Base-by-base conservation (phyloP, 2,113 vertebrate species). In the Grammomys dolichurus region DNA sequence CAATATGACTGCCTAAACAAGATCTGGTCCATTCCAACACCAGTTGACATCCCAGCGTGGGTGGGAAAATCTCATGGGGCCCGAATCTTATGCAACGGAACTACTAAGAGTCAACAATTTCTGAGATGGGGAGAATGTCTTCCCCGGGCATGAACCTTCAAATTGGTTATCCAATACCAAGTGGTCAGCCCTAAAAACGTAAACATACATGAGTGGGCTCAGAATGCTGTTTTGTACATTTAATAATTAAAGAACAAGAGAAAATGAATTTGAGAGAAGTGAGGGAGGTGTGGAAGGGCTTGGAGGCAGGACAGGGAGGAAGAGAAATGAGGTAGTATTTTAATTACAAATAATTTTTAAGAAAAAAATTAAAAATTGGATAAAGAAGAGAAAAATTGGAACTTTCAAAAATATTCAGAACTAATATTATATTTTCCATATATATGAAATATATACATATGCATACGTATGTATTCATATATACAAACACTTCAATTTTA, bases 301-400 rank as follows among this genome's bases (percentile, higher is more conserved):
- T 63, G 81, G 54, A 17, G 13, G 58, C 40, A 43, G n/a, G 36
- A 63, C 14, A 43, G 56, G n/a, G 0, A 58, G 5, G 54, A 24
- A 31, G 4, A 63, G 3, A 43, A 84, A 63, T 63, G 24, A 84
- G 56, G n/a, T 43, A 63, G 28, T 63, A 84, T 63, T 60, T 84
- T 63, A 84, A 84, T 43, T 28, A 58, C 56, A 63, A 63, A 82
- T 56, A 40, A 14, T 4, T 60, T 36, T 81, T 60, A 16, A 65
- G 82, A 60, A 48, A 86, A 63, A 48, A 46, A 36, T 91, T 91
- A 33, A 78, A 84, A 95, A 89, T 40, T 76, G 28, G 40, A 65
- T 93, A 56, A 90, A 87, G 24, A 51, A 87, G 4, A 81, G 48
- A 90, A 96, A 89, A 56, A 40, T 11, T 80, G 14, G 28, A 93